A percentile compares a stretch with the other conserved stretches of the same genome.
Conservation (phyloP, 2,113 vertebrate genomes). For the Zapus hudsonius region DNA sequence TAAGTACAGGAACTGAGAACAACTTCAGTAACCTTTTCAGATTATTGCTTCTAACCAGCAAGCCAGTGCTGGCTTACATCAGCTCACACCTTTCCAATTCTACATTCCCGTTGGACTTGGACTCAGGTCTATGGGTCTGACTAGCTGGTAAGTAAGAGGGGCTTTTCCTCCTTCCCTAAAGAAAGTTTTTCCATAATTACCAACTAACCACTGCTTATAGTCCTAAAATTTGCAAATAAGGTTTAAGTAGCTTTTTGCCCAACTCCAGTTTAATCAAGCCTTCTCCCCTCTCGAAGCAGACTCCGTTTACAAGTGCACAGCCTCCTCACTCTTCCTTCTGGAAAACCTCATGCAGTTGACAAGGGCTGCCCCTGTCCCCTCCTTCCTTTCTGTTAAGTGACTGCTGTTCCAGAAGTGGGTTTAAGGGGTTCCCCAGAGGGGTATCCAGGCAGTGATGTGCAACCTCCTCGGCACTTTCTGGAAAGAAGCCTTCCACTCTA, state of each 20-base stretch:
- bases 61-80: neutral
- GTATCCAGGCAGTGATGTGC: neutral
- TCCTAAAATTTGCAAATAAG: neutral
- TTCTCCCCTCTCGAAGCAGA: neutral
- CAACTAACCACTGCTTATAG: neutral
- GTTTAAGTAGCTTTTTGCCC: constrained; percentile 2
- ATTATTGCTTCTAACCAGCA: neutral
- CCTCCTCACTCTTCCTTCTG: neutral
- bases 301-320: neutral
- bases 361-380: neutral
- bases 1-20: neutral
- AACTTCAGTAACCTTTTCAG: neutral
- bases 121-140: neutral
- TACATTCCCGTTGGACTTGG: neutral
- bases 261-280: neutral
- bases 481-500: neutral
- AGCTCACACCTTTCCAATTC: neutral
- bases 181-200: neutral
- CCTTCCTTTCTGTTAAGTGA: neutral
- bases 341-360: neutral
- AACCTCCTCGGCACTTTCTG: neutral
- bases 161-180: neutral
- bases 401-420: neutral
- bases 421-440: neutral
- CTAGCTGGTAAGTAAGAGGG: neutral